Evolutionary conservation across 2,797 vertebrate species (phyloP).

Genomic region (Lateolabrax maculatus): DNA sequence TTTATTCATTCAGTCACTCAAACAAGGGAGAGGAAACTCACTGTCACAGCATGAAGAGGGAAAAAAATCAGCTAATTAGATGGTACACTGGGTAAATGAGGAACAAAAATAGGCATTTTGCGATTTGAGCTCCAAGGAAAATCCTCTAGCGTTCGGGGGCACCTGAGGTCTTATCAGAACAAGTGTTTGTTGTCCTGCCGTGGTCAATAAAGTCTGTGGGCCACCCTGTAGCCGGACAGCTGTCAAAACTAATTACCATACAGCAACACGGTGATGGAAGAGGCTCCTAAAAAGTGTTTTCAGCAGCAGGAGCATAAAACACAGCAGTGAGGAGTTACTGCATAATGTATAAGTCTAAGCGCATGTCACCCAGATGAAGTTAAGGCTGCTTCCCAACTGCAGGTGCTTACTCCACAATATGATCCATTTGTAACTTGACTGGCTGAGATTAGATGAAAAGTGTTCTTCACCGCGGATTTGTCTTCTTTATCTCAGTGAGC

Average conservation of each 20-base stretch:
- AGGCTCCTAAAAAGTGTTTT: slow-evolving; percentile 50
- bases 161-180: slow-evolving; percentile 38
- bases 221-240: slow-evolving; percentile 45
- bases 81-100: neutral
- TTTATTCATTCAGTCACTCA: slow-evolving; percentile 12
- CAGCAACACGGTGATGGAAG: slow-evolving; percentile 43
- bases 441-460: slow-evolving; percentile 39
- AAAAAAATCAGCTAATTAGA: slow-evolving; percentile 36
- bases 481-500: slow-evolving; percentile 22
- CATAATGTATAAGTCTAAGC: slow-evolving; percentile 50
- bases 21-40: slow-evolving; percentile 11
- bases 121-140: slow-evolving; percentile 24
- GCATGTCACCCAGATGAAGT: slow-evolving; percentile 40
- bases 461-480: slow-evolving; percentile 7
- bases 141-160: neutral
- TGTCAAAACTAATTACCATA: slow-evolving; percentile 56
- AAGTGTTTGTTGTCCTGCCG: slow-evolving; percentile 51
- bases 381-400: slow-evolving; percentile 29
- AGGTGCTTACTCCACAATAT: slow-evolving; percentile 51
- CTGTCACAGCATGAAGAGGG: slow-evolving; percentile 14
- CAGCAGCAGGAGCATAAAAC: slow-evolving; percentile 44
- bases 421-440: slow-evolving; percentile 39
- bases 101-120: slow-evolving; percentile 21
- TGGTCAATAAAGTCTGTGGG: slow-evolving; percentile 25
- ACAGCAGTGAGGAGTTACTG: slow-evolving; percentile 30